Base-by-base conservation (phyloP, 1,140 invertebrate genomes). In the Notospermus geniculatus region DNA sequence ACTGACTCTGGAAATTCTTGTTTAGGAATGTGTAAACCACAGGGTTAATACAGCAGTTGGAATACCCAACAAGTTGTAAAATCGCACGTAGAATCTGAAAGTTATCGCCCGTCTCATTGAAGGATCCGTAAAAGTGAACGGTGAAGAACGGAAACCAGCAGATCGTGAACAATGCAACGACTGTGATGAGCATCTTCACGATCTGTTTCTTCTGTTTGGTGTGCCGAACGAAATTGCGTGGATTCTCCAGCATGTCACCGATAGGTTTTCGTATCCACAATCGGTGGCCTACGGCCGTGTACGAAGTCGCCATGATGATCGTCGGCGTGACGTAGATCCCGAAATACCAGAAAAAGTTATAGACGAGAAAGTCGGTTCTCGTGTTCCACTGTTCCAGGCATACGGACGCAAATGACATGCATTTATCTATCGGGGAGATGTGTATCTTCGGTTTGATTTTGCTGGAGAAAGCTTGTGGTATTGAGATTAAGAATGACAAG, bases 351-450 rank as follows among this genome's bases (percentile, higher is more conserved):
- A 65, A 57, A 15, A 88, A 76, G 0, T 91, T 92, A 74, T 92
- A 91, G 1, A 90, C 88, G n/a, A 79, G 68, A 56, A 90, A 87
- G 0, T 89, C 89, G 19, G 84, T 86, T 7, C 85, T 86, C 17
- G 85, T 83, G 0, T 63, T 60, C 54, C 70, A 70, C 29, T 66
- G 65, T 53, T 75, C 74, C 1, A 59, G 69, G 45, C 74, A 64
- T 88, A 92, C 36, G 86, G 85, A 23, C 86, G 88, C 75, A 89
- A 92, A 2, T 77, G 84, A 70, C 88, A 89, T 62, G 77, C 82
- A 73, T 87, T 83, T 30, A 90, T 75, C 62, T 89, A 84, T 0
- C 89, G 90, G 66, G 88, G 69, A 65, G 66, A 89, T 85, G 13
- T 69, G 25, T 32, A 66, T 70, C 0, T 74, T 39, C 23, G 67